These are phyloP conservation scores for Rugalucina vietnamica DNA, from an alignment of 2,888 invertebrate species.

Conservation along the genomic window DNA sequence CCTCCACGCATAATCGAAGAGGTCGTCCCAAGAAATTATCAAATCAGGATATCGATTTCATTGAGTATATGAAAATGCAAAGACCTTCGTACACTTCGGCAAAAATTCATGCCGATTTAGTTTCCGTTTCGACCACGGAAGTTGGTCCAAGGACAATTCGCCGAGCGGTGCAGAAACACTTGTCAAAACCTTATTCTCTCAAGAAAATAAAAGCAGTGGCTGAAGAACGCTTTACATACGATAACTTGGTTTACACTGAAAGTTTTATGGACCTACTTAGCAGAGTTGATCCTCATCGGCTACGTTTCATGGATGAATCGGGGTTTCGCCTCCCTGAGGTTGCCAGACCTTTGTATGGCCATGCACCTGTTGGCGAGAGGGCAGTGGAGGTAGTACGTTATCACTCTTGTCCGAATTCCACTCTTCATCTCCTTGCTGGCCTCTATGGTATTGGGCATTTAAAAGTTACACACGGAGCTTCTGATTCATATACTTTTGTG, in stretches of 20 bases:
- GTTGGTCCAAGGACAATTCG: neutral
- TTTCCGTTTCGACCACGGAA: neutral
- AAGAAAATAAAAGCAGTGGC: neutral
- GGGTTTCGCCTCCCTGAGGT: neutral
- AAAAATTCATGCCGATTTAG: neutral
- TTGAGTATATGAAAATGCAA: neutral
- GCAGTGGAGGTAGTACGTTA: neutral
- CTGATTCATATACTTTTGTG: neutral
- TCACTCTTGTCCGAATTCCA: neutral
- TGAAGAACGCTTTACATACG: neutral
- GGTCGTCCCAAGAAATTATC: neutral
- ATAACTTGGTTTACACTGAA: neutral
- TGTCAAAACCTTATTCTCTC: neutral
- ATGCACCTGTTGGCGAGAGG: neutral
- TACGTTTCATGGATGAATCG: neutral
- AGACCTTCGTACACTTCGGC: neutral
- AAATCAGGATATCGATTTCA: neutral
- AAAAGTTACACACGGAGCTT: neutral
- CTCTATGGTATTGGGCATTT: neutral
- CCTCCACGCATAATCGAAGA: too few relatives aligned
- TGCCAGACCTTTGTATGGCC: neutral
- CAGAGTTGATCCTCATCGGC: neutral
- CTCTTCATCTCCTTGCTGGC: neutral
- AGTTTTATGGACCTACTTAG: neutral
- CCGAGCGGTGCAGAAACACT: neutral